These are phyloP conservation scores for Mnemiopsis leidyi DNA, from an alignment of 37 sponge, comb jelly and placozoan genomes.

Conservation along the genomic window DNA sequence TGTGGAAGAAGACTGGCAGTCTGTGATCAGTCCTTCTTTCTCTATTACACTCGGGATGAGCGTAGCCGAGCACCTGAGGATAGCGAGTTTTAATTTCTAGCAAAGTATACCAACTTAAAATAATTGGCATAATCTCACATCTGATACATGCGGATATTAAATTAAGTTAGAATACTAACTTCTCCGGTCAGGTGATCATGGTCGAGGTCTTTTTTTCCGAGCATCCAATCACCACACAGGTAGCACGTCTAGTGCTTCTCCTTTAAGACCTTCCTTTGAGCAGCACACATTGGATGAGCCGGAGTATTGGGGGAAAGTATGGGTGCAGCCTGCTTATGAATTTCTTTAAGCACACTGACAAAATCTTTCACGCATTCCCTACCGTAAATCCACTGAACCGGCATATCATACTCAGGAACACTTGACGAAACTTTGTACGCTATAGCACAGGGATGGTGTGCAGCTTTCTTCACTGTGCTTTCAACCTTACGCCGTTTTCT, in stretches of 20 bases:
- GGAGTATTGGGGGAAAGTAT: neutral
- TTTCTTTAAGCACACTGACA: neutral
- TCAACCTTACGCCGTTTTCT: no score
- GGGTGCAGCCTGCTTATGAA: neutral
- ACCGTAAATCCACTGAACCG: neutral
- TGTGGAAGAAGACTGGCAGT: conserved; percentile 62
- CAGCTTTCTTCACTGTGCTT: neutral
- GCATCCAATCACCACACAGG: neutral
- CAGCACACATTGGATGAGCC: neutral
- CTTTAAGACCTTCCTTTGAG: neutral
- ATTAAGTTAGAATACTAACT: neutral
- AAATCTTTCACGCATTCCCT: neutral
- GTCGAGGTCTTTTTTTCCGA: neutral
- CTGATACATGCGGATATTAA: neutral
- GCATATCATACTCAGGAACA: neutral
- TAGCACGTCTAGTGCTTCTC: no score
- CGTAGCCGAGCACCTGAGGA: neutral
- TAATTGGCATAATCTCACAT: no score
- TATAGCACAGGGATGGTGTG: neutral
- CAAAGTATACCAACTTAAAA: no score
- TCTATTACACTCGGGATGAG: conserved; percentile 17
- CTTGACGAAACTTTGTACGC: no score
- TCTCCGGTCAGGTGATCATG: conserved; percentile 44
- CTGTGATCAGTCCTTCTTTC: neutral
- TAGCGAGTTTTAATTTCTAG: no score